A percentile compares a stretch with the other conserved stretches of the same genome.
phyloP scores from a whole-genome alignment of 2,113 vertebrate genomes.

The Neogobius melanostomus region DNA sequence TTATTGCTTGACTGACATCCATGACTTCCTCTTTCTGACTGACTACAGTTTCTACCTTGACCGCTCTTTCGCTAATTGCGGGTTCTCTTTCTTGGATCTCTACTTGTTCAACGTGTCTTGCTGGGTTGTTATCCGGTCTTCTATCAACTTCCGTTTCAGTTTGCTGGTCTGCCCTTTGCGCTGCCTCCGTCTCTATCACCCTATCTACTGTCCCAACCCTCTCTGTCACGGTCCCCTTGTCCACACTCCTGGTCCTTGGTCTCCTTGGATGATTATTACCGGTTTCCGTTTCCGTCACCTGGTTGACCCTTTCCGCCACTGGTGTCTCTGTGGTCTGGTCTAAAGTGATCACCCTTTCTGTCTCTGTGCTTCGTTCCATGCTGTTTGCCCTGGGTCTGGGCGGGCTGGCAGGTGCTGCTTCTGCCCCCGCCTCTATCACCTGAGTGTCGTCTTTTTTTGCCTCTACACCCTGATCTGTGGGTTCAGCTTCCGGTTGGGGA shows the following conservation, averaged over 20 bases:
- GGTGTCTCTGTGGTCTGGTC: conserved; percentile 65
- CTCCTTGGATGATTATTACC: conserved; percentile 60
- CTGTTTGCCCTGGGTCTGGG: conserved; percentile 64
- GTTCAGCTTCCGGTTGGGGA: conserved; percentile 16
- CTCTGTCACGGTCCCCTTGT: conserved; percentile 61
- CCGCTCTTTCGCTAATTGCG: conserved; percentile 14
- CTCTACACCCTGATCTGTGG: conserved; percentile 36
- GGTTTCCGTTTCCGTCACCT: conserved; percentile 66
- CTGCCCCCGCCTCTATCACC: conserved; percentile 31
- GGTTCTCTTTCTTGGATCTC: conserved; percentile 30
- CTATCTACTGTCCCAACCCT: conserved; percentile 46
- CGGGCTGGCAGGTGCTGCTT: conserved; percentile 24
- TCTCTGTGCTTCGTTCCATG: conserved; percentile 65
- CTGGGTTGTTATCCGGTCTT: conserved; percentile 42
- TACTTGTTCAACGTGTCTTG: conserved; percentile 39
- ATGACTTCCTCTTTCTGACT: conserved; percentile 27
- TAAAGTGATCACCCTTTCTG: conserved; percentile 59
- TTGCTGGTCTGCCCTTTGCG: conserved; percentile 51
- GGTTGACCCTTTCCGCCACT: conserved; percentile 30
- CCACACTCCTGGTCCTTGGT: conserved; percentile 64
- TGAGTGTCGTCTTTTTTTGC: neutral
- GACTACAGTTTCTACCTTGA: conserved; percentile 5
- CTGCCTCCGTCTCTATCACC: conserved; percentile 66
- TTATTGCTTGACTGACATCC: conserved; percentile 18
- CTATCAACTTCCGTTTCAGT: conserved; percentile 61